Percentiles rank a stretch among this genome's conserved stretches.
phyloP scores from a whole-genome alignment of 2,888 invertebrate species.

The Griposia aprilina region DNA sequence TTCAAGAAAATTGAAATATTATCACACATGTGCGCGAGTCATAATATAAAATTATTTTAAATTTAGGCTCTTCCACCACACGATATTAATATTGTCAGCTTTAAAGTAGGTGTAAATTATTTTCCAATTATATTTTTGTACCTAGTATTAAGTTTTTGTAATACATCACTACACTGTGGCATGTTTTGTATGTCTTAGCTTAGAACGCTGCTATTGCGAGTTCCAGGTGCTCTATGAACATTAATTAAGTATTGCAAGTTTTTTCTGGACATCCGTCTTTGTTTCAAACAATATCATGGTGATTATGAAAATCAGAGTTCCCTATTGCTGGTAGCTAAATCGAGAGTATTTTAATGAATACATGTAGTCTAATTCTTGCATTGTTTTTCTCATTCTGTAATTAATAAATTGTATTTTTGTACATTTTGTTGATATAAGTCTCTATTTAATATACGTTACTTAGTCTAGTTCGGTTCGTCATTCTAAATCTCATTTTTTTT shows the following conservation, averaged over 20 bases:
- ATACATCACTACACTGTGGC: slow-evolving; percentile 61
- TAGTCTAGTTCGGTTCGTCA: slow-evolving; percentile 58
- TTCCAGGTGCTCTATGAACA: slow-evolving; percentile 61
- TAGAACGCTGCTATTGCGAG: slow-evolving; percentile 45
- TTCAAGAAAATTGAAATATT: slow-evolving; percentile 4
- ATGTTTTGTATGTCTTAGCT: slow-evolving; percentile 57
- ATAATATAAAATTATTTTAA: slow-evolving; percentile 51
- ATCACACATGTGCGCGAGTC: slow-evolving; percentile 53
- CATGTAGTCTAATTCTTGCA: slow-evolving; percentile 27
- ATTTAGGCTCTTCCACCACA: slow-evolving; percentile 64
- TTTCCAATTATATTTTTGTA: slow-evolving; percentile 85
- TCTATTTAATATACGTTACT: slow-evolving; percentile 38
- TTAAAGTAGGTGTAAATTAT: slow-evolving; percentile 83
- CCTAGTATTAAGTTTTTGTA: slow-evolving; percentile 75
- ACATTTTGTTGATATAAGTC: slow-evolving; percentile 61
- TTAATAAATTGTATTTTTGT: slow-evolving; percentile 65
- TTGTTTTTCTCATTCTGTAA: slow-evolving; percentile 26
- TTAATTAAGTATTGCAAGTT: slow-evolving; percentile 33
- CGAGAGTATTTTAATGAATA: slow-evolving; percentile 19
- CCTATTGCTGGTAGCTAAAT: slow-evolving; percentile 53
- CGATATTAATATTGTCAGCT: slow-evolving; percentile 82
- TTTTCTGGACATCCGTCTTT: slow-evolving; percentile 7
- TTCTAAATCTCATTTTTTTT: slow-evolving; percentile 64
- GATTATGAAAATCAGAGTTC: slow-evolving; percentile 13
- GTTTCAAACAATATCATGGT: slow-evolving; percentile 18